A percentile compares a stretch with the other conserved stretches of the same genome.
Evolutionary conservation across 2,888 invertebrate species (phyloP).

Genomic region (Philhelius pedissequus): DNA sequence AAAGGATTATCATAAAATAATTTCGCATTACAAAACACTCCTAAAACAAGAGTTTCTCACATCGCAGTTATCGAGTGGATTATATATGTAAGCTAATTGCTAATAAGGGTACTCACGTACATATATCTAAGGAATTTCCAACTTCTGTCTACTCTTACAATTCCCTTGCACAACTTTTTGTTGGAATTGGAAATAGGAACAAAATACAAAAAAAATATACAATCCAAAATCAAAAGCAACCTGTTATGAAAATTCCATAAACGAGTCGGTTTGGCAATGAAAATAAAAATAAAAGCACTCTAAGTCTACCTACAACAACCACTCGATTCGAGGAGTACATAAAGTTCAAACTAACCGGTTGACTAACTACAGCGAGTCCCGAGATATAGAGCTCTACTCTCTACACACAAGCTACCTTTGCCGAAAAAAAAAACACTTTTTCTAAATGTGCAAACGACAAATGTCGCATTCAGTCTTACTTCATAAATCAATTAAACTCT

Average conservation of each 20-base stretch:
- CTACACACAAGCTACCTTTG: constrained; percentile 28
- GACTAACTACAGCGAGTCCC: constrained; percentile 4
- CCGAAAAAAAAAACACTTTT: constrained; percentile 22
- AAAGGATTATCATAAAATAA: not conserved
- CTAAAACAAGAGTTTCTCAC: not conserved
- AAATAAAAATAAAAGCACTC: constrained; percentile 33
- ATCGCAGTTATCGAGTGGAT: not conserved
- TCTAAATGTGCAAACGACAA: constrained; percentile 63
- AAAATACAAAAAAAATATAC: not conserved
- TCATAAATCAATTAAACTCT: constrained; percentile 69
- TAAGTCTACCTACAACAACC: constrained; percentile 29
- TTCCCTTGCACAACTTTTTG: constrained; percentile 45
- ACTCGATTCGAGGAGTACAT: constrained; percentile 28
- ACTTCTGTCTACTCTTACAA: constrained; percentile 10
- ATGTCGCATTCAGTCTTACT: constrained; percentile 65
- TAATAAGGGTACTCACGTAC: constrained; percentile 50
- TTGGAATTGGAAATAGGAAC: too few relatives aligned
- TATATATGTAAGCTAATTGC: constrained; percentile 23
- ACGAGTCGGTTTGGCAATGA: constrained; percentile 63
- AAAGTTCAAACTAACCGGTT: constrained; percentile 65
- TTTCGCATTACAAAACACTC: constrained; percentile 15
- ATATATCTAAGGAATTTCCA: constrained; percentile 41
- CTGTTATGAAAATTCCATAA: constrained; percentile 69
- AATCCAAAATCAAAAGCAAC: constrained; percentile 47
- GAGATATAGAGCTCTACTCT: not conserved